A percentile compares a stretch with the other conserved stretches of the same genome.
Evolutionary conservation across 2,113 vertebrate genomes (phyloP).

Genomic region (Neotoma lepida): DNA sequence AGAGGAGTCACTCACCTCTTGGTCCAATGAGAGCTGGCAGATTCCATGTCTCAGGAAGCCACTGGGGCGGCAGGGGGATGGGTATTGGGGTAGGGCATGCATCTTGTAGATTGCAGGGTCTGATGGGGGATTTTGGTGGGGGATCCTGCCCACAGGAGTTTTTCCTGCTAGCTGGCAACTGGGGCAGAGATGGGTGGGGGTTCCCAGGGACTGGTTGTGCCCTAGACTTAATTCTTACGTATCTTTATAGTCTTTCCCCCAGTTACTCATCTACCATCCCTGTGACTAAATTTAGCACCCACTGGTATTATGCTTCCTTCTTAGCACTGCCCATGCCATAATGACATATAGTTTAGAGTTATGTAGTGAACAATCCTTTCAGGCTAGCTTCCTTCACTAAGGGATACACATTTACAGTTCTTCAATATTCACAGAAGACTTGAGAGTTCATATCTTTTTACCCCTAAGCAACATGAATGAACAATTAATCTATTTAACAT

Average conservation of each 20-base stretch:
- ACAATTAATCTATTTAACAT: background rate
- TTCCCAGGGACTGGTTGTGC: no score
- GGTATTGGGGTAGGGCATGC: no score
- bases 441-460: background rate
- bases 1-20: no score
- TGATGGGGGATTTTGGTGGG: no score
- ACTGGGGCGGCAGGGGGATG: no score
- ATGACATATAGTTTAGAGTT: background rate
- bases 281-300: background rate
- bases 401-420: background rate
- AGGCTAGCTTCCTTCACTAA: background rate
- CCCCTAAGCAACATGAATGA: background rate
- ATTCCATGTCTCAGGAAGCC: no score
- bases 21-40: no score
- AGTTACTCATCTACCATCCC: no score
- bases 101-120: no score
- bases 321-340: background rate
- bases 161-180: no score
- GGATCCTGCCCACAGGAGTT: no score
- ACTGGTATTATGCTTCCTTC: background rate
- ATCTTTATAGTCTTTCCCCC: background rate
- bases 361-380: background rate
- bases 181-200: no score
- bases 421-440: background rate
- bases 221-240: background rate